These are phyloP conservation scores for Formica exsecta DNA, from an alignment of 1,140 invertebrate genomes.

Conservation along the genomic window DNA sequence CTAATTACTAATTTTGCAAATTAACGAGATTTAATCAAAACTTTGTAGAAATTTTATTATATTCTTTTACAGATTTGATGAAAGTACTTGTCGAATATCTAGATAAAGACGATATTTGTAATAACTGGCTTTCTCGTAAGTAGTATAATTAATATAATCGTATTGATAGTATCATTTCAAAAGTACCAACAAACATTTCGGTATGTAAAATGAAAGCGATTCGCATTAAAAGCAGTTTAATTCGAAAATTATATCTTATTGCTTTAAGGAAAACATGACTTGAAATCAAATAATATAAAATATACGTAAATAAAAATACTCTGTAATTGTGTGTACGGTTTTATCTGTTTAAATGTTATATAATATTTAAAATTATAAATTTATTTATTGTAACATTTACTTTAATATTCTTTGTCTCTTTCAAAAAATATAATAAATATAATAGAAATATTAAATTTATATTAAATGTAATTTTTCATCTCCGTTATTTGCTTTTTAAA, in stretches of 20 bases:
- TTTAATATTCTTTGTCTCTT: background rate
- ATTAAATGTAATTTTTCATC: background rate
- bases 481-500: background rate
- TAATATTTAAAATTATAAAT: background rate
- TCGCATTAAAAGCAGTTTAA: conserved; percentile 4
- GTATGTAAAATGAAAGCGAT: conserved; percentile 22
- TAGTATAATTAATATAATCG: background rate
- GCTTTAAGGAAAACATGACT: background rate
- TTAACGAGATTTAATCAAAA: background rate
- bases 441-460: conserved; percentile 21
- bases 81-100: conserved; percentile 34
- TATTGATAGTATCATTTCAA: conserved; percentile 23
- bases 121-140: conserved; percentile 55
- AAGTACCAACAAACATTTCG: conserved; percentile 47
- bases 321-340: background rate
- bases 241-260: background rate
- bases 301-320: too few species aligned
- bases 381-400: background rate
- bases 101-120: conserved; percentile 52
- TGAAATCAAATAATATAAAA: conserved; percentile 1
- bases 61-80: background rate
- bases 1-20: background rate
- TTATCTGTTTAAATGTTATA: background rate
- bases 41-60: background rate
- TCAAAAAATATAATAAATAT: background rate